Percentiles rank a stretch among this genome's conserved stretches.
These are phyloP conservation scores for Catocala fraxini DNA, from an alignment of 2,888 invertebrate species.

Conservation along the genomic window DNA sequence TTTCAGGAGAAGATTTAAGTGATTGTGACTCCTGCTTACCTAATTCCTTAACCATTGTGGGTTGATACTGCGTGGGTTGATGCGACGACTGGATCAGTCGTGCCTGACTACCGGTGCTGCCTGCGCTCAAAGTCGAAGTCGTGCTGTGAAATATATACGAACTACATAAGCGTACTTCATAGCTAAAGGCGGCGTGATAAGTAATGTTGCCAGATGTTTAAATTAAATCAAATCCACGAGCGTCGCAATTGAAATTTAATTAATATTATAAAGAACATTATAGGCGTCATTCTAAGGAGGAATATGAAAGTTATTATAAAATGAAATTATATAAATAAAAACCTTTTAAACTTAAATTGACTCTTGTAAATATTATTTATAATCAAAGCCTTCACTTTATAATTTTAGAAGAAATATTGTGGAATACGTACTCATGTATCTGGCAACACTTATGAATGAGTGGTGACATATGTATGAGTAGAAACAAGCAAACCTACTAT, in stretches of 20 bases:
- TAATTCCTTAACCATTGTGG: slow-evolving; percentile 95
- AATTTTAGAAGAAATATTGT: not conserved
- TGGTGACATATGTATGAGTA: slow-evolving; percentile 80
- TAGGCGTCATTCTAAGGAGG: not conserved
- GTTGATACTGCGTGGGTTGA: slow-evolving; percentile 97
- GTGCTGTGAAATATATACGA: slow-evolving; percentile 89
- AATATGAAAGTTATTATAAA: too few relatives aligned
- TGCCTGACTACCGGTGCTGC: slow-evolving; percentile 97
- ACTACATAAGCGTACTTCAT: slow-evolving; percentile 26
- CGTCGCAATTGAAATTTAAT: not conserved
- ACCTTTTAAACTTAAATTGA: too few relatives aligned
- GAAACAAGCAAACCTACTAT: slow-evolving; percentile 70
- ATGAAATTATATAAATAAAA: too few relatives aligned
- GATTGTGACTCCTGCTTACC: slow-evolving; percentile 91
- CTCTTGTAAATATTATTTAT: too few relatives aligned
- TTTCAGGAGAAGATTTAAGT: slow-evolving; percentile 85
- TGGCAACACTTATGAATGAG: slow-evolving; percentile 28
- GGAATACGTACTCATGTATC: slow-evolving; percentile 3
- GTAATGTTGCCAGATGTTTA: slow-evolving; percentile 18
- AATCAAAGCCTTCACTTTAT: not conserved
- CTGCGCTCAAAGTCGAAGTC: slow-evolving; percentile 97
- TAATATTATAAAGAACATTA: not conserved
- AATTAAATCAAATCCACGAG: too few relatives aligned
- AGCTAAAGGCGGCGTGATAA: slow-evolving; percentile 11
- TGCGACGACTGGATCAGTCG: slow-evolving; percentile 97